Evolutionary conservation across 2,113 vertebrate genomes (phyloP), one percentile per base, ranked within the genome.

Genomic region (Rhipidura dahli): DNA sequence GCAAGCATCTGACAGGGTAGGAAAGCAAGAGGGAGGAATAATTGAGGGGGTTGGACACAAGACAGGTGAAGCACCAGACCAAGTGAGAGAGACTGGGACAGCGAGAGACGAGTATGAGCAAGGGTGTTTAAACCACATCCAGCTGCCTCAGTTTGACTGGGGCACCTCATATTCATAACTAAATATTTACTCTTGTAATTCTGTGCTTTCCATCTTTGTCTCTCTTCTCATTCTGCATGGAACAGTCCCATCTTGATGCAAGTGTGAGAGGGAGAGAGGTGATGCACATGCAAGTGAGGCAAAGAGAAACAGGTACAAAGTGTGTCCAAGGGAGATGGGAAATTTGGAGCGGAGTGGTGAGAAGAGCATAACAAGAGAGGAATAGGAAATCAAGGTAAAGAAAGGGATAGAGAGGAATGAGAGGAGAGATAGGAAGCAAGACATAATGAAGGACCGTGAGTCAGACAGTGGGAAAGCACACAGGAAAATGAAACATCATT

Each of bases 21-120:
- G 49, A 77, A 90, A 54, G 30, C 14, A 59, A 71, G 45, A 70
- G 12, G 51, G 28, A 39, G 28, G 9, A 81, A 28, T 28, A 66
- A 40, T 1, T 19, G 20, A 9, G 1, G 11, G 1, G 6, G 6
- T 4, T 0, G 1, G 3, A 21, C 8, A 7, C 20, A 49, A 35
- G 15, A 51, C 16, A 37, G 20, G 3, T 21, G 11, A 31, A 66
- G 16, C 26, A 51, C 4, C 44, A 65, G 35, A 53, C n/a, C 19
- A n/a, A n/a, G n/a, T n/a, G 6, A 27, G 10, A 40, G 8, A 70
- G 11, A 60, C 13, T 27, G 20, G 21, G 11, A 63, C 2, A 44
- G 21, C 10, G 13, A 72, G 30, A 70, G 7, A 75, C 13, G 47
- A 66, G 15, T 13, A 17, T 6, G 7, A 71, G 14, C 8, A 79